These are phyloP conservation scores for Trichosurus vulpecula DNA, from an alignment of 2,797 vertebrate species.

Conservation along the genomic window DNA sequence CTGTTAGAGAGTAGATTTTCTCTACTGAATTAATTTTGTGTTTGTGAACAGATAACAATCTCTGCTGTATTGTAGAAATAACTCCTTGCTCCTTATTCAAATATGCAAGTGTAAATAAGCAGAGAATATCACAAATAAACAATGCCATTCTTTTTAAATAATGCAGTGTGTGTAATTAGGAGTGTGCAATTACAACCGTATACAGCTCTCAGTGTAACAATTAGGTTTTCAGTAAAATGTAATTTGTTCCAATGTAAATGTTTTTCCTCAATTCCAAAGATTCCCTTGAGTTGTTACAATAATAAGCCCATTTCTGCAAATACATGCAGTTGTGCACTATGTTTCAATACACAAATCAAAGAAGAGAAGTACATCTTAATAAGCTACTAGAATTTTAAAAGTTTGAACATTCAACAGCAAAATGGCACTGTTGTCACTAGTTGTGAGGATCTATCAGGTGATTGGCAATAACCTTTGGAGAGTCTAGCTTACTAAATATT, in stretches of 20 bases:
- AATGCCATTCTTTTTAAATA: slow-evolving; percentile 85
- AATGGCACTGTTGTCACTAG: slow-evolving; percentile 60
- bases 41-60: slow-evolving; percentile 86
- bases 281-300: slow-evolving; percentile 86
- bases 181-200: slow-evolving; percentile 84
- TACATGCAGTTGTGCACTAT: slow-evolving; percentile 73
- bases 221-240: slow-evolving; percentile 86
- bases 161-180: slow-evolving; percentile 85
- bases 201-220: slow-evolving; percentile 86
- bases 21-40: slow-evolving; percentile 84
- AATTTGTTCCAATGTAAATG: slow-evolving; percentile 88
- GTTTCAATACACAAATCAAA: slow-evolving; percentile 80
- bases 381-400: slow-evolving; percentile 71
- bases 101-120: slow-evolving; percentile 88
- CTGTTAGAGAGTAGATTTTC: slow-evolving; percentile 81
- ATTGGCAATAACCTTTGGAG: background rate
- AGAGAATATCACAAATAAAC: slow-evolving; percentile 85
- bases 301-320: slow-evolving; percentile 80
- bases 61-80: slow-evolving; percentile 82
- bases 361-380: slow-evolving; percentile 74
- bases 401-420: slow-evolving; percentile 40
- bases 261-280: slow-evolving; percentile 85
- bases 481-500: background rate
- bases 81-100: slow-evolving; percentile 84
- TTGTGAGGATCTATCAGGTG: background rate